Evolutionary conservation across 2,797 vertebrate genomes (phyloP), one percentile per base, ranked within the genome.

Genomic region (Hypotaenidia okinawae): DNA sequence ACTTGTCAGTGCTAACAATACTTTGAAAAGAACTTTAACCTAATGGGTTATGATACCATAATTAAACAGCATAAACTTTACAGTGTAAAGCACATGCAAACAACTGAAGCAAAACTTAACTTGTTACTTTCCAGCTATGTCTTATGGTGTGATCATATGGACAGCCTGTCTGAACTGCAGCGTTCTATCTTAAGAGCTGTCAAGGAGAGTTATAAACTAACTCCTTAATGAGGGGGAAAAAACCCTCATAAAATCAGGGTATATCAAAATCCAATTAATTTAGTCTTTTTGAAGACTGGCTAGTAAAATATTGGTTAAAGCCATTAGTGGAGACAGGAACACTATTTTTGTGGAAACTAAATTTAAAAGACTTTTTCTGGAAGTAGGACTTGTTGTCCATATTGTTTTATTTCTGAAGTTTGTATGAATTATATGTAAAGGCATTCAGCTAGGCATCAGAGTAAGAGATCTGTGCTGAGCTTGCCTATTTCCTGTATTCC

Each of bases 41-140:
- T 25, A 14, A n/a, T 6, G 5, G 13, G 4, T 15, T 64, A 3
- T 33, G n/a, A 5, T 76, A 11, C 1, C 2, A 4, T 86, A 41
- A 58, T 32, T 45, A 45, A 17, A 58, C 22, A 76, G 25, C 16
- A 37, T 78, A 78, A 92, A 64, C 32, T 27, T 63, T 43, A 59
- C 25, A 57, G 13, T 68, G 27, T 62, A 37, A 73, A 92, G 21
- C 8, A n/a, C 2, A 3, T 13, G n/a, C 45, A 54, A 84, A 33
- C 23, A 87, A 41, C 28, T 67, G 54, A 55, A 77, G 35, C 72
- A 13, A 14, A 79, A 27, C 12, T 66, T 17, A 55, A 55, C 23
- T 73, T 82, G 13, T n/a, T 85, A 27, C 17, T 90, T 87, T 33
- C 28, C 11, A 66, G 33, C 18, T 13, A 7, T 32, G 6, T 13